Conservation (phyloP, 2,113 vertebrate species). For the Ageneiosus marmoratus region DNA sequence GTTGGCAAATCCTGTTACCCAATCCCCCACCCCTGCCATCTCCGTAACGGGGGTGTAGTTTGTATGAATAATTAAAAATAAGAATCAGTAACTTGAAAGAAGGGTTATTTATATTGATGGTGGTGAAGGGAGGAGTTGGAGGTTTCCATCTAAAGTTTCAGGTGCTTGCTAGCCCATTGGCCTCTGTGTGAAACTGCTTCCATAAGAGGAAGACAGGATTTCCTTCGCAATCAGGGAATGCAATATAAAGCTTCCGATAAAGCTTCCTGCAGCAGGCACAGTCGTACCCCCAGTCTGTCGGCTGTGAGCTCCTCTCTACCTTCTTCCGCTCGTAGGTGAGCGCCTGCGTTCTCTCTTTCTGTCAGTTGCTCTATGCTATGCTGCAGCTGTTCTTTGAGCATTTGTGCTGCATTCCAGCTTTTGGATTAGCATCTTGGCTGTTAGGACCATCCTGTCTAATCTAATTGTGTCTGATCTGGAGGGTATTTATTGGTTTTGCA, state of each 20-base stretch:
- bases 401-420: slow-evolving; percentile 28
- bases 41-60: slow-evolving; percentile 8
- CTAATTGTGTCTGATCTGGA: slow-evolving; percentile 3
- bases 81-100: slow-evolving; percentile 54
- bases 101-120: slow-evolving; percentile 68
- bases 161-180: slow-evolving; percentile 81
- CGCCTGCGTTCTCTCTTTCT: slow-evolving; percentile 1
- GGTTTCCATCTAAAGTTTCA: slow-evolving; percentile 65
- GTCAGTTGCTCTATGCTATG: not conserved
- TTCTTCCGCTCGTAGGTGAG: slow-evolving; percentile 57
- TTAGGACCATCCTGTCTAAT: not conserved
- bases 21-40: not conserved
- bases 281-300: slow-evolving; percentile 50
- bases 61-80: slow-evolving; percentile 50
- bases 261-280: slow-evolving; percentile 60
- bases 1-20: not conserved
- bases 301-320: slow-evolving; percentile 60
- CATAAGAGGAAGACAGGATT: slow-evolving; percentile 84
- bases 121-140: slow-evolving; percentile 61
- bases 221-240: slow-evolving; percentile 77
- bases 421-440: slow-evolving; percentile 27
- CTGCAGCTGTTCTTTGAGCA: slow-evolving; percentile 15
- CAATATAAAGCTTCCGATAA: slow-evolving; percentile 84
- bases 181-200: slow-evolving; percentile 79
- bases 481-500: slow-evolving; percentile 1